phyloP scores from a whole-genome alignment of 2,888 invertebrate species.

The Tetranychus piercei region DNA sequence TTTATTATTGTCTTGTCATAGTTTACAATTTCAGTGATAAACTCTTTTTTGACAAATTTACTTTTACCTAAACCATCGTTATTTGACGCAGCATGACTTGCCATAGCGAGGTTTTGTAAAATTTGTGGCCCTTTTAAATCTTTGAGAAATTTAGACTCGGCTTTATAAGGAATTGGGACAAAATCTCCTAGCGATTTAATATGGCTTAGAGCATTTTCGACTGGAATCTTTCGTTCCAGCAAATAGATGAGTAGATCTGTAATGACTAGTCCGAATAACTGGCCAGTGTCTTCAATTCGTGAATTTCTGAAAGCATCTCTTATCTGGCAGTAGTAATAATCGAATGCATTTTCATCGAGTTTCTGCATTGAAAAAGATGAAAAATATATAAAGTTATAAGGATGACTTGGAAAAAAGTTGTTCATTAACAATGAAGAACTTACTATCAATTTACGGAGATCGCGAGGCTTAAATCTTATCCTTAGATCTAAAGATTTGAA shows the following conservation, averaged over 20 bases:
- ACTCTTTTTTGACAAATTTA: not conserved
- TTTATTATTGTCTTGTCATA: not conserved
- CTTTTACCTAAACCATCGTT: not conserved
- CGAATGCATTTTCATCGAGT: conserved; percentile 54
- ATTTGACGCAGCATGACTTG: not conserved
- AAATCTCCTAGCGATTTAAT: conserved; percentile 56
- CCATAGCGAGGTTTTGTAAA: not conserved
- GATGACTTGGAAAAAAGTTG: not conserved
- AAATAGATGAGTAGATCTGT: conserved; percentile 69
- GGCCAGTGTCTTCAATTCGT: conserved; percentile 42
- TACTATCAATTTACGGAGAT: not conserved
- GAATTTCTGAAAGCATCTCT: conserved; percentile 57
- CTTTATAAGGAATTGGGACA: conserved; percentile 45
- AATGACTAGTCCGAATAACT: conserved; percentile 63
- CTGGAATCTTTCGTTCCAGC: conserved; percentile 49
- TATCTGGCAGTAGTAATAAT: conserved; percentile 62
- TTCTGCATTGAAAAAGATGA: conserved; percentile 31
- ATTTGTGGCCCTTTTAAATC: not conserved
- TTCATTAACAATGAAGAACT: not conserved
- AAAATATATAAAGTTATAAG: not conserved
- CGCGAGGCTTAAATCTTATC: conserved; percentile 56
- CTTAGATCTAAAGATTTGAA: conserved; percentile 47
- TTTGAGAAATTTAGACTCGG: not conserved
- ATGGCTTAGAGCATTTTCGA: conserved; percentile 44
- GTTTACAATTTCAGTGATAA: not conserved